Conservation (phyloP, 2,113 vertebrate genomes). For the Elephantulus edwardii region DNA sequence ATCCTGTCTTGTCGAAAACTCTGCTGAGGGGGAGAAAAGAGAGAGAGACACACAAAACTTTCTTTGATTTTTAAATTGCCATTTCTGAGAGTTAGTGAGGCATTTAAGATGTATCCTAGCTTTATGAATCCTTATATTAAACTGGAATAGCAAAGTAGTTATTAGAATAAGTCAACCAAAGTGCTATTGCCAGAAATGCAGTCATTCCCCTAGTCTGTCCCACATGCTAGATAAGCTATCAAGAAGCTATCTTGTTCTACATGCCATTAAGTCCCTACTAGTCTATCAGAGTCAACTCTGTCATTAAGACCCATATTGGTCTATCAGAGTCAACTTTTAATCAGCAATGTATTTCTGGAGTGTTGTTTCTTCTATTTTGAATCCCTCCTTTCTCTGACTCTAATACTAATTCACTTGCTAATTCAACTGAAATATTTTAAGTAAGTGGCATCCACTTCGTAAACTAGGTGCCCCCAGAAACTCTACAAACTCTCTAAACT, state of each 20-base stretch:
- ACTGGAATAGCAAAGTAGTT: conserved; percentile 2
- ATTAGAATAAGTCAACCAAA: background rate
- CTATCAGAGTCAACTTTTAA: background rate
- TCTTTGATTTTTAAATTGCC: conserved; percentile 27
- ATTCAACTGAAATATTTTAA: background rate
- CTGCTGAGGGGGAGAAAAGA: background rate
- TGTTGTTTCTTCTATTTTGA: background rate
- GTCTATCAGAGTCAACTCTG: background rate
- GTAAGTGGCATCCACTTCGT: too few relatives aligned
- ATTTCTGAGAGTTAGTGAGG: background rate
- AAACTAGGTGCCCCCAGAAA: too few relatives aligned
- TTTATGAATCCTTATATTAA: conserved; percentile 2
- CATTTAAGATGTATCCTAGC: background rate
- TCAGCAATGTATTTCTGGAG: background rate
- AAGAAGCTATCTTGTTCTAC: background rate
- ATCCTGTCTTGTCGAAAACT: conserved; percentile 29
- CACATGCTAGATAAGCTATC: background rate
- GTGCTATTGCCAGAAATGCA: background rate
- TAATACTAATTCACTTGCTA: background rate
- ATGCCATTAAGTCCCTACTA: background rate
- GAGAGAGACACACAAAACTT: background rate
- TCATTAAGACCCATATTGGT: background rate
- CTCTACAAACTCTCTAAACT: too few relatives aligned
- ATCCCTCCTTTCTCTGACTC: too few relatives aligned
- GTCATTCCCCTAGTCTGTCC: background rate